Percentiles rank a stretch among this genome's conserved stretches.
These are phyloP conservation scores for Anguilla megastoma DNA, from an alignment of 2,797 vertebrate genomes.

Conservation along the genomic window DNA sequence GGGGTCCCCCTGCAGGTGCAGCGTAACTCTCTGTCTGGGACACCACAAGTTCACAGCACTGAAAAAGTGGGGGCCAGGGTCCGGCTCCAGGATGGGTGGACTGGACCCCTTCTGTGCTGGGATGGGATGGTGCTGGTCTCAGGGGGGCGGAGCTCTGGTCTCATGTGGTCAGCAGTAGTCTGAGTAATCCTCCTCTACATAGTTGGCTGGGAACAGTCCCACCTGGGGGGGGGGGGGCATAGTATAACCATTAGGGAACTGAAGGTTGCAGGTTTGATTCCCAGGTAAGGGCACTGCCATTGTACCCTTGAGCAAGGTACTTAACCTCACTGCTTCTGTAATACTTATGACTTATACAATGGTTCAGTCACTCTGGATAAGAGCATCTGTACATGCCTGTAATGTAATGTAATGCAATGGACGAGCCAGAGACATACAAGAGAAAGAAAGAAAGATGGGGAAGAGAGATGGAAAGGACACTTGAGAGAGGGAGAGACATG, in stretches of 20 bases:
- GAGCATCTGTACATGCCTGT: too few species aligned
- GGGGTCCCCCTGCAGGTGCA: background rate
- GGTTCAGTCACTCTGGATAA: background rate
- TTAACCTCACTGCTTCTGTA: background rate
- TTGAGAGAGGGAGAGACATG: background rate
- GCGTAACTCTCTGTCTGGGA: background rate
- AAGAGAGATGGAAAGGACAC: background rate
- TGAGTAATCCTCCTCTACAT: slow-evolving; percentile 91
- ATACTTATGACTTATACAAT: too few species aligned
- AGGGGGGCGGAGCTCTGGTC: background rate
- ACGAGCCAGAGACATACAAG: background rate
- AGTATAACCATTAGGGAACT: background rate
- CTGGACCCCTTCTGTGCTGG: background rate
- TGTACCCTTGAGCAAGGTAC: background rate
- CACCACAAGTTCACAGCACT: background rate
- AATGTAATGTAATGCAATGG: too few species aligned
- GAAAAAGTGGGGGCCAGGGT: background rate
- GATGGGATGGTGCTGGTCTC: background rate
- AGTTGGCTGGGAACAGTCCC: slow-evolving; percentile 90
- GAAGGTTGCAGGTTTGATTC: background rate
- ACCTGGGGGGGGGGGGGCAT: slow-evolving; percentile 68
- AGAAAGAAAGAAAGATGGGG: background rate
- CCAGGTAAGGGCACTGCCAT: background rate
- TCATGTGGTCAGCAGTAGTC: slow-evolving; percentile 83
- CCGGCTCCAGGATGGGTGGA: background rate